Evolutionary conservation across 1,140 invertebrate species (phyloP).

Genomic region (Olivierus martensii): DNA sequence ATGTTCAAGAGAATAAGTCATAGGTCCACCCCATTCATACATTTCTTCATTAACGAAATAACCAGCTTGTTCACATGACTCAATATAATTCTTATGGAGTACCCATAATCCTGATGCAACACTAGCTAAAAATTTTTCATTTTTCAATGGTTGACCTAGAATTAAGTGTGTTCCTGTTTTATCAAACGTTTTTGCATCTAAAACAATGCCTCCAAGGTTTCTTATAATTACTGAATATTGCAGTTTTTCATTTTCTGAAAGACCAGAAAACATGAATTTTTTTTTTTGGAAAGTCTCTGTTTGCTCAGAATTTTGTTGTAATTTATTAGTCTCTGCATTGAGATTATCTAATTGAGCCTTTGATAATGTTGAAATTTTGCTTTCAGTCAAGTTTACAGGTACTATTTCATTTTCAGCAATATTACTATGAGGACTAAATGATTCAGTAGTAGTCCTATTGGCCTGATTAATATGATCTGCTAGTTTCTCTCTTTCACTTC

Average conservation of each 20-base stretch:
- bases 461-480: background rate
- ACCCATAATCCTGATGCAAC: conserved; percentile 79
- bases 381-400: background rate
- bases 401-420: background rate
- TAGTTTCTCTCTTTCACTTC: conserved; percentile 23
- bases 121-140: conserved; percentile 69
- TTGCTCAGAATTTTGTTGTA: background rate
- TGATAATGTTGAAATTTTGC: no score
- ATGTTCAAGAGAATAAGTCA: background rate
- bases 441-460: background rate
- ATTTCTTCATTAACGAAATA: conserved; percentile 39
- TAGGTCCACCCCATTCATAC: conserved; percentile 13
- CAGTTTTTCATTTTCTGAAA: conserved; percentile 29
- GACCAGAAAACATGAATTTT: conserved; percentile 32
- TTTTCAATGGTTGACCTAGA: conserved; percentile 51
- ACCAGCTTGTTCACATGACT: conserved; percentile 43
- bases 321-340: background rate
- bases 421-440: no score
- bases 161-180: conserved; percentile 57
- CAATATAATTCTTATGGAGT: conserved; percentile 58
- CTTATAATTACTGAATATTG: conserved; percentile 39
- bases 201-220: conserved; percentile 50
- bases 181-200: conserved; percentile 46
- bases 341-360: background rate
- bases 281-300: background rate